phyloP scores from a whole-genome alignment of 2,797 vertebrate genomes.

The Allobates femoralis region DNA sequence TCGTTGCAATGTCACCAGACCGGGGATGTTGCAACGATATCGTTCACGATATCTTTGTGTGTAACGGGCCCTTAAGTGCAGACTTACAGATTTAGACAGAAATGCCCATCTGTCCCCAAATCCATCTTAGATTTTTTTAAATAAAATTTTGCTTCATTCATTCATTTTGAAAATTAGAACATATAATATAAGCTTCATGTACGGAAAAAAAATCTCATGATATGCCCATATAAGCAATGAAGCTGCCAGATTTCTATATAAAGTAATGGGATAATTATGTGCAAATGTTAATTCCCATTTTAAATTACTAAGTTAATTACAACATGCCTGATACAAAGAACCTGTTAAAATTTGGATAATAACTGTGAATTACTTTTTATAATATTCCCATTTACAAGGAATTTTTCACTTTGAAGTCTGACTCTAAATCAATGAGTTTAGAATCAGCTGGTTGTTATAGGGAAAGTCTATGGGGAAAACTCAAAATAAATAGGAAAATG shows the following conservation, averaged over 20 bases:
- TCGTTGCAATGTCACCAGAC: too few relatives aligned
- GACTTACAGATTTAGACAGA: too few relatives aligned
- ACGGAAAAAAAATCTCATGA: neutral
- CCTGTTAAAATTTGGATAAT: slow-evolving; percentile 7
- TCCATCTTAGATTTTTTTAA: too few relatives aligned
- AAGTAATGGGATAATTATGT: slow-evolving; percentile 26
- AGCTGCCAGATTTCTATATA: neutral
- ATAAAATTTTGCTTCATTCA: too few relatives aligned
- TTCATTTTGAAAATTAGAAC: neutral
- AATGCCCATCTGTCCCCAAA: too few relatives aligned
- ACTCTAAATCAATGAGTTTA: neutral
- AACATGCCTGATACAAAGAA: neutral
- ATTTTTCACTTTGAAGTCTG: slow-evolving; percentile 4
- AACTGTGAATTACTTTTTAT: slow-evolving; percentile 22
- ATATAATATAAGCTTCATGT: neutral
- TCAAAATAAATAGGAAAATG: neutral
- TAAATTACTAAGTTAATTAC: slow-evolving; percentile 21
- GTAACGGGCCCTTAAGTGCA: too few relatives aligned
- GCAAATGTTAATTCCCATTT: slow-evolving; percentile 9
- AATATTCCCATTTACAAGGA: slow-evolving; percentile 20
- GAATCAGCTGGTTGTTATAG: slow-evolving; percentile 1
- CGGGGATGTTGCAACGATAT: too few relatives aligned
- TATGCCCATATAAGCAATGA: neutral
- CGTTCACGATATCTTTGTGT: too few relatives aligned
- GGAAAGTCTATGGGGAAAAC: neutral